Conservation (phyloP, 2,888 invertebrate genomes). For the Timema cristinae region DNA sequence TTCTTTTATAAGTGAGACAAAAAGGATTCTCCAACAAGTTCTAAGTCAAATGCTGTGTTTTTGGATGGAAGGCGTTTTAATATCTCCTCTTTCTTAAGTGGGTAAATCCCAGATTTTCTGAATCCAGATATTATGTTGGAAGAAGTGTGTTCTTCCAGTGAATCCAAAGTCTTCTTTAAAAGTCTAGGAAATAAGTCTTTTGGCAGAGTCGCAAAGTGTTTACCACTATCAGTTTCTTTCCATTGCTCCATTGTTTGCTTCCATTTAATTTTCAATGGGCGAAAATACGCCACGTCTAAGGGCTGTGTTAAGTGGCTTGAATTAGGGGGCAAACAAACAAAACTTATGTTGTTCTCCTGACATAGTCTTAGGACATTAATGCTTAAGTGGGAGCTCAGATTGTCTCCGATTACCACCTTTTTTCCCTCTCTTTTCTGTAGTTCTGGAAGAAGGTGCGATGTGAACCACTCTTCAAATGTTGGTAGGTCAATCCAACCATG, state of each 20-base stretch:
- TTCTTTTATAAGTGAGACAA: too few relatives aligned
- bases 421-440: constrained; percentile 30
- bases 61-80: too few relatives aligned
- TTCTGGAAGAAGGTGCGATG: constrained; percentile 34
- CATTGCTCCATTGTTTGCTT: constrained; percentile 31
- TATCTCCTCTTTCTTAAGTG: too few relatives aligned
- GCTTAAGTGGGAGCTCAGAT: constrained; percentile 35
- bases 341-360: constrained; percentile 39
- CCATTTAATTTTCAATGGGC: constrained; percentile 37
- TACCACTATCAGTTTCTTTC: constrained; percentile 31
- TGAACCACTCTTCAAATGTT: constrained; percentile 41
- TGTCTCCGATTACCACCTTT: constrained; percentile 40
- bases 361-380: constrained; percentile 36
- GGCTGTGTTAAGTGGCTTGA: constrained; percentile 38
- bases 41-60: too few relatives aligned
- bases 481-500: constrained; percentile 42
- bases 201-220: constrained; percentile 30
- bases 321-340: constrained; percentile 40
- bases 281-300: constrained; percentile 38
- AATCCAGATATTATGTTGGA: too few relatives aligned
- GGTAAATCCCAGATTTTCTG: too few relatives aligned
- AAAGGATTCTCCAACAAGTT: too few relatives aligned
- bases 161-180: too few relatives aligned
- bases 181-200: constrained; percentile 32
- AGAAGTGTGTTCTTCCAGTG: too few relatives aligned